Conservation (phyloP, 2,113 vertebrate genomes). For the Nipponia nippon region DNA sequence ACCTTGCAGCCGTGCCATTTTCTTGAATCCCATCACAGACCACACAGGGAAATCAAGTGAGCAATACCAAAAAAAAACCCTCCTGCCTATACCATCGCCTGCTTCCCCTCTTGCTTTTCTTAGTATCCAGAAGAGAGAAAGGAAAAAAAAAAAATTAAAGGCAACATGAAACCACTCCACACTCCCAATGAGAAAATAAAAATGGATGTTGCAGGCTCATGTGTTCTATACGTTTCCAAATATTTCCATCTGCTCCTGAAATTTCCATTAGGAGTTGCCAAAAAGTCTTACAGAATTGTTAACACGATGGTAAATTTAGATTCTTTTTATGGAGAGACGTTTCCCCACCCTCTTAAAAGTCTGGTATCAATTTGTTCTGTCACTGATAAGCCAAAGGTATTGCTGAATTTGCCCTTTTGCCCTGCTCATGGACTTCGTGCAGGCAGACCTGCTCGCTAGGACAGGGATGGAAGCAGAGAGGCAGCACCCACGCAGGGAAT, state of each 20-base stretch:
- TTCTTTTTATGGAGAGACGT: conserved; percentile 62
- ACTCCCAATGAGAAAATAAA: conserved; percentile 68
- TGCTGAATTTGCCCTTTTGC: conserved; percentile 46
- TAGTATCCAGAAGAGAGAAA: conserved; percentile 45
- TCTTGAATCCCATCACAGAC: not conserved
- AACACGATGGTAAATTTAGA: conserved; percentile 70
- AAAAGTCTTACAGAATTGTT: conserved; percentile 72
- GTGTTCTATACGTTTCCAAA: conserved; percentile 73
- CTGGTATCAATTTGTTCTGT: conserved; percentile 60
- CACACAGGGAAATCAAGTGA: conserved; percentile 19
- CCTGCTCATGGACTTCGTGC: not conserved
- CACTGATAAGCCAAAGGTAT: conserved; percentile 64
- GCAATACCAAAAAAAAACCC: not conserved
- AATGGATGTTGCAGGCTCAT: conserved; percentile 68
- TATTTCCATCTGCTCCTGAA: conserved; percentile 78
- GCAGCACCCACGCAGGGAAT: rapidly evolving
- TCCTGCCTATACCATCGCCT: not conserved
- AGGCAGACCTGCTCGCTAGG: not conserved
- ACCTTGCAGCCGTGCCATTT: not conserved
- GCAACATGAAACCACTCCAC: conserved; percentile 49
- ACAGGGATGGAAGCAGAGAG: not conserved
- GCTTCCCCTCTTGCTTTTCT: conserved; percentile 56
- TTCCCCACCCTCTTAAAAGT: conserved; percentile 56
- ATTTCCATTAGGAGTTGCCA: conserved; percentile 74
- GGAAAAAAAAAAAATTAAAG: conserved; percentile 13